Conservation (phyloP, 2,888 invertebrate genomes). For the Quadroppia sp. region DNA sequence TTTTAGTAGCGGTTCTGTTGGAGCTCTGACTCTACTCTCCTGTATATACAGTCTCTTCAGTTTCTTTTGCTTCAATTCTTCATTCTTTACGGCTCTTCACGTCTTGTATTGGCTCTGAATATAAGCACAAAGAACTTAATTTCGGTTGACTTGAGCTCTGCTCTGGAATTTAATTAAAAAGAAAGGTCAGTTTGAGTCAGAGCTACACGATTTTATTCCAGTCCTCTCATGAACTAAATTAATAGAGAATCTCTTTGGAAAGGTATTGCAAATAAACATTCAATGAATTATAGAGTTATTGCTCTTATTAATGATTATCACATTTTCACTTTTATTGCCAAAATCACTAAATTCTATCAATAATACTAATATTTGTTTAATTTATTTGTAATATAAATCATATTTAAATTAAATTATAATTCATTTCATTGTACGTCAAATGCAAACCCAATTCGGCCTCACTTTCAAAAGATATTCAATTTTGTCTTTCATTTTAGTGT, state of each 20-base stretch:
- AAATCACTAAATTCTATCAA: too few relatives aligned
- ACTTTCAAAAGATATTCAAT: too few relatives aligned
- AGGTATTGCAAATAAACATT: neutral
- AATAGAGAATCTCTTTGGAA: neutral
- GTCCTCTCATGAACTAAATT: neutral
- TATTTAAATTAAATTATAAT: too few relatives aligned
- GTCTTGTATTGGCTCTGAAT: constrained; percentile 9
- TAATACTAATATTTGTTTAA: too few relatives aligned
- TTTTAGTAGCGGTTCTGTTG: too few relatives aligned
- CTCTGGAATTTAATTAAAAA: constrained; percentile 24
- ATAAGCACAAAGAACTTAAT: constrained; percentile 13
- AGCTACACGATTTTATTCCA: neutral
- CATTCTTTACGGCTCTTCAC: neutral
- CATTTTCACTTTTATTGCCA: too few relatives aligned
- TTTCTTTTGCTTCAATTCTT: constrained; percentile 12
- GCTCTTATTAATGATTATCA: too few relatives aligned
- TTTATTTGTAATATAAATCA: too few relatives aligned
- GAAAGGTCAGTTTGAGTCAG: constrained; percentile 4
- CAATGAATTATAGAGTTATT: neutral
- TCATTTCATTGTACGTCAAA: too few relatives aligned
- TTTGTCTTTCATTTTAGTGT: too few relatives aligned
- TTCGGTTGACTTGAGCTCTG: constrained; percentile 2
- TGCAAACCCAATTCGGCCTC: too few relatives aligned
- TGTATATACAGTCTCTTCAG: neutral
- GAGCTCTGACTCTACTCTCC: too few relatives aligned